These are phyloP conservation scores for Acheta domesticus DNA, from an alignment of 2,888 invertebrate genomes.

Conservation along the genomic window DNA sequence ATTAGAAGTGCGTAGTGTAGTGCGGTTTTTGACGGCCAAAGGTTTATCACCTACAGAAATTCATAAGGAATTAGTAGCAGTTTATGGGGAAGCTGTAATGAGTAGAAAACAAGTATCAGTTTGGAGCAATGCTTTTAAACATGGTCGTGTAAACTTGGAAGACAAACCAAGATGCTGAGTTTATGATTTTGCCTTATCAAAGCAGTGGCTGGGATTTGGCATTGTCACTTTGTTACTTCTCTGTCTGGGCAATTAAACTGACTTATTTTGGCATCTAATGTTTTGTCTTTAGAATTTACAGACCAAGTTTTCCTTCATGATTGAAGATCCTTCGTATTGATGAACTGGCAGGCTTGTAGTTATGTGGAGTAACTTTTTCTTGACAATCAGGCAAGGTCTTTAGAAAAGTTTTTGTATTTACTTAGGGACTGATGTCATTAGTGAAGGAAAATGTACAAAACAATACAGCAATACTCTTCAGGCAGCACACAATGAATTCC, in stretches of 20 bases:
- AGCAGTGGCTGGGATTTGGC: background rate
- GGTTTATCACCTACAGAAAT: background rate
- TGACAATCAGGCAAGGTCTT: no score
- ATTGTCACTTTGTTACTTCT: background rate
- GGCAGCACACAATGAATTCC: background rate
- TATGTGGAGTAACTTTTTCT: background rate
- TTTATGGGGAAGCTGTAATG: background rate
- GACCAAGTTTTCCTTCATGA: background rate
- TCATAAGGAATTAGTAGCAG: background rate
- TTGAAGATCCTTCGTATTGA: background rate
- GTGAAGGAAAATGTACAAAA: no score
- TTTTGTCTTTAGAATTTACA: background rate
- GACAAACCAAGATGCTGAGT: background rate
- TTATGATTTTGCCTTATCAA: background rate
- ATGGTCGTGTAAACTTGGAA: conserved; percentile 1
- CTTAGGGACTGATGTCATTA: no score
- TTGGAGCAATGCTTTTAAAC: background rate
- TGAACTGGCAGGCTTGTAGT: background rate
- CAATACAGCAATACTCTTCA: background rate
- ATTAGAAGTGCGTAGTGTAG: background rate
- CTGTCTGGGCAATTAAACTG: background rate
- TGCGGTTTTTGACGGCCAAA: background rate
- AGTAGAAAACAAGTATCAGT: background rate
- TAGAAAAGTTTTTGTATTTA: no score
- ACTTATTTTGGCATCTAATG: background rate